Percentiles rank a stretch among this genome's conserved stretches.
These are phyloP conservation scores for Cyclophora punctaria DNA, from an alignment of 2,888 invertebrate species.

Conservation along the genomic window DNA sequence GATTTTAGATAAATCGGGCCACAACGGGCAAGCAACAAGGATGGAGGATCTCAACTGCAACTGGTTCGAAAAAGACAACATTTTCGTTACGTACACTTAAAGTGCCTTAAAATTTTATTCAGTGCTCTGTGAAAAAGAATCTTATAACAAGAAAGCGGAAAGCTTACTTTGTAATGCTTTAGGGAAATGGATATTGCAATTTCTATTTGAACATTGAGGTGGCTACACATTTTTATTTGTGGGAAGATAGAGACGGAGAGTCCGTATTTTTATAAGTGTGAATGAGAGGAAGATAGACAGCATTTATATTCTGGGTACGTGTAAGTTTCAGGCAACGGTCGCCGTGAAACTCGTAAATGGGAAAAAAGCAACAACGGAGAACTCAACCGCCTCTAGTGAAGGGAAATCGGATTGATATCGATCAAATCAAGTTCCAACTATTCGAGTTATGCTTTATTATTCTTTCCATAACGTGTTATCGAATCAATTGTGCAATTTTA, in stretches of 20 bases:
- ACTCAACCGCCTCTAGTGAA: constrained; percentile 67
- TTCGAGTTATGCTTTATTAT: too few relatives aligned
- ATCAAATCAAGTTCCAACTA: constrained; percentile 7
- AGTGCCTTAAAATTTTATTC: constrained; percentile 32
- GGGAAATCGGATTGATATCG: constrained; percentile 40
- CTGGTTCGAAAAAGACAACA: constrained; percentile 73
- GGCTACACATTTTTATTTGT: constrained; percentile 72
- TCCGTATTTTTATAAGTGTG: constrained; percentile 26
- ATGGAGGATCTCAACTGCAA: constrained; percentile 68
- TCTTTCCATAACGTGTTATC: too few relatives aligned
- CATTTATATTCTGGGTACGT: constrained; percentile 75
- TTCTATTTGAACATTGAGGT: constrained; percentile 65
- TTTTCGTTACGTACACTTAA: constrained; percentile 42
- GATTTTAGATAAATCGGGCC: constrained; percentile 63
- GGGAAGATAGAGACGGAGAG: constrained; percentile 48
- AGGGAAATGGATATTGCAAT: constrained; percentile 58
- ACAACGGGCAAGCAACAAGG: constrained; percentile 59
- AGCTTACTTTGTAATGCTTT: constrained; percentile 33
- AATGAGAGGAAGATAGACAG: constrained; percentile 48
- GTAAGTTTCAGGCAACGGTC: constrained; percentile 76
- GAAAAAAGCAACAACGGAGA: constrained; percentile 74
- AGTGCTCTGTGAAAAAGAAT: constrained; percentile 23
- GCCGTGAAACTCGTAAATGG: constrained; percentile 76
- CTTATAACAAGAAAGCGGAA: constrained; percentile 26
- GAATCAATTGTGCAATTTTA: too few relatives aligned